These are phyloP conservation scores for Galemys pyrenaicus DNA, from an alignment of 2,113 vertebrate species.

Conservation along the genomic window DNA sequence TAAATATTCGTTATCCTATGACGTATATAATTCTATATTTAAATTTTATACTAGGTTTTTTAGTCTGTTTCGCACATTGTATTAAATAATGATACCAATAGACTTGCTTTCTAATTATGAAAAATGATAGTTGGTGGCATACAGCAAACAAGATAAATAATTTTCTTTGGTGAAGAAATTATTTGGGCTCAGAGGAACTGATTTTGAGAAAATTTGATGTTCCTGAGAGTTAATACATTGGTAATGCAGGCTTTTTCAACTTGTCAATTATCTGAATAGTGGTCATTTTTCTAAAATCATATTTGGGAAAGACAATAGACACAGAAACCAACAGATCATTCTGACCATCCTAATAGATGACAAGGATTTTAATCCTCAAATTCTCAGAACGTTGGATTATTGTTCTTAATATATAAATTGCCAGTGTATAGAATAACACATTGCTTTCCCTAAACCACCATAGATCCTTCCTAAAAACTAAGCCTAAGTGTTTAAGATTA, in stretches of 20 bases:
- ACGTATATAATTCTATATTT: not conserved
- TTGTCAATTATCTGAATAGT: not conserved
- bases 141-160: not conserved
- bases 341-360: not conserved
- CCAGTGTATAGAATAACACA: not conserved
- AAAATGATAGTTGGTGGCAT: not conserved
- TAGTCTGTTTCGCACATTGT: not conserved
- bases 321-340: constrained; percentile 2
- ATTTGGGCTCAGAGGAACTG: not conserved
- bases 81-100: not conserved
- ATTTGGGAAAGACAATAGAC: constrained; percentile 9
- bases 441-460: not conserved
- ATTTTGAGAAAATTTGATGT: constrained; percentile 14
- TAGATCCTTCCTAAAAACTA: not conserved
- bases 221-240: not conserved
- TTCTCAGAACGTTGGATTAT: constrained; percentile 19
- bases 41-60: constrained; percentile 14
- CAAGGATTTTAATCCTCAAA: constrained; percentile 22
- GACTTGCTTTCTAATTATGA: not conserved
- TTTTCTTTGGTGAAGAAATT: not conserved
- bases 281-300: constrained; percentile 1
- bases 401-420: not conserved
- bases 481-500: not conserved
- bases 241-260: not conserved
- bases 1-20: not conserved